phyloP scores from a whole-genome alignment of 2,888 invertebrate species.

The Chironomus riparius region DNA sequence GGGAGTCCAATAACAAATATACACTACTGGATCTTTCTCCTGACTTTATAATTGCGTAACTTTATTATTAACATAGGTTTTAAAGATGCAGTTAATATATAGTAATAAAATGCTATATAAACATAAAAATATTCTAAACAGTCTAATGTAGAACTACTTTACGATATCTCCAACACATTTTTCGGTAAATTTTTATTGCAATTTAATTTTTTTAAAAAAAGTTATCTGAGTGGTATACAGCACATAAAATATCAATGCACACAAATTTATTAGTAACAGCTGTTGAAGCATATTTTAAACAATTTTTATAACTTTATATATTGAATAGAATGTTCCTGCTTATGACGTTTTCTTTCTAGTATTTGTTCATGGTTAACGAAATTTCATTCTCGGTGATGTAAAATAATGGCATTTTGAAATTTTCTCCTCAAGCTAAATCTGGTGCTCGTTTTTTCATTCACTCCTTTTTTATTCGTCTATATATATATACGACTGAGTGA shows the following conservation, averaged over 20 bases:
- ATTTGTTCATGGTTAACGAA: background rate
- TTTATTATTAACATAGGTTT: constrained; percentile 21
- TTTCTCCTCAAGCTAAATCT: background rate
- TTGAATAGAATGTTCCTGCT: background rate
- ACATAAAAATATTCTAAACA: too few species aligned
- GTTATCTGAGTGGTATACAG: too few species aligned
- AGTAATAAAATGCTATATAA: too few species aligned
- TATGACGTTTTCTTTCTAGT: background rate
- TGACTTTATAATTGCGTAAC: constrained; percentile 10
- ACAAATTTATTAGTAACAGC: constrained; percentile 20
- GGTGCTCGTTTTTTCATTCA: background rate
- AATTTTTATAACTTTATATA: background rate
- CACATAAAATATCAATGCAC: background rate
- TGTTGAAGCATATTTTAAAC: constrained; percentile 8
- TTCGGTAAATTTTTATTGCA: too few species aligned
- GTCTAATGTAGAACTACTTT: too few species aligned
- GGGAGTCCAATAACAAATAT: constrained; percentile 8
- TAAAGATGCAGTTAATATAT: background rate
- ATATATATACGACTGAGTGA: background rate
- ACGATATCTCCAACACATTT: too few species aligned
- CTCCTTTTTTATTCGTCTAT: too few species aligned
- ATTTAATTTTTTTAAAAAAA: too few species aligned
- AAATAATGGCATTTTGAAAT: constrained; percentile 19
- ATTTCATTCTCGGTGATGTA: background rate
- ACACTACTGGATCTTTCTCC: background rate